phyloP scores from a whole-genome alignment of 2,797 vertebrate genomes.

The Xerus rutilus region DNA sequence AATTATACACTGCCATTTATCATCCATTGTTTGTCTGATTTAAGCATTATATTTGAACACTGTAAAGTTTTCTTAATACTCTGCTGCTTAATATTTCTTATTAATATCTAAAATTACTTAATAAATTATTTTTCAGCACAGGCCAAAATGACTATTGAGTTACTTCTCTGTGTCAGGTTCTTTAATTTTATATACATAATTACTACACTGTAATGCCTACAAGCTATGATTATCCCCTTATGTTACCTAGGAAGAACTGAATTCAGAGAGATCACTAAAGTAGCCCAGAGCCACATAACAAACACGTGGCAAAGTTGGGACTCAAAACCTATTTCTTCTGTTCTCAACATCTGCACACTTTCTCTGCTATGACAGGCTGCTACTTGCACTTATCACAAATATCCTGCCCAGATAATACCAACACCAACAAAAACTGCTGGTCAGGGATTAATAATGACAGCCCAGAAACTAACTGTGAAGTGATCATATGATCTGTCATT shows the following conservation, averaged over 20 bases:
- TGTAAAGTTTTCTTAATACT: slow-evolving; percentile 40
- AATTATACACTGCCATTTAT: slow-evolving; percentile 39
- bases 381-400: background rate
- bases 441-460: background rate
- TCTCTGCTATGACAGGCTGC: background rate
- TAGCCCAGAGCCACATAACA: background rate
- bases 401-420: background rate
- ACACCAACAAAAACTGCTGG: background rate
- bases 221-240: background rate
- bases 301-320: slow-evolving; percentile 7
- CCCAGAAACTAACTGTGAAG: slow-evolving; percentile 12
- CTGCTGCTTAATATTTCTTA: slow-evolving; percentile 13
- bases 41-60: slow-evolving; percentile 28
- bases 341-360: background rate
- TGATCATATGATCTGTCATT: background rate
- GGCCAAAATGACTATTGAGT: background rate
- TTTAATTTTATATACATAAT: slow-evolving; percentile 21
- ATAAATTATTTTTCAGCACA: slow-evolving; percentile 63
- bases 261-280: background rate
- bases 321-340: background rate
- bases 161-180: slow-evolving; percentile 10
- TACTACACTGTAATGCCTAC: background rate
- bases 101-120: slow-evolving; percentile 59
- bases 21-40: slow-evolving; percentile 3
- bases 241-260: slow-evolving; percentile 16